Percentiles rank a stretch among this genome's conserved stretches.
phyloP scores from a whole-genome alignment of 2,113 vertebrate genomes.

The Andinoacara biseriatus region DNA sequence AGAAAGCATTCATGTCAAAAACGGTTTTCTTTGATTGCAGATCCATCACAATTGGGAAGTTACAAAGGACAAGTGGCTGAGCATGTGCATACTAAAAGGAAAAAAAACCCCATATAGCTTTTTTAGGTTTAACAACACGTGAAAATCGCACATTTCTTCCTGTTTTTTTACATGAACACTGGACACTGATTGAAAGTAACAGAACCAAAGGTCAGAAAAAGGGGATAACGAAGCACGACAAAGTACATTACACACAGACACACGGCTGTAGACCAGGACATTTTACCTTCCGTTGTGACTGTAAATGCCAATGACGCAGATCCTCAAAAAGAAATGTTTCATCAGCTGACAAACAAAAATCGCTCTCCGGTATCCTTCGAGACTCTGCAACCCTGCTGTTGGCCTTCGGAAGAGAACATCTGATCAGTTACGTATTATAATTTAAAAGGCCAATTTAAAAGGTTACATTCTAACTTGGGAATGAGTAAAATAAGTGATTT shows the following conservation, averaged over 20 bases:
- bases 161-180: neutral
- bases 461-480: neutral
- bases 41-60: conserved; percentile 66
- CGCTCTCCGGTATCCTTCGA: conserved; percentile 3
- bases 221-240: neutral
- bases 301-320: neutral
- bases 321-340: fast-evolving
- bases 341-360: conserved; percentile 23
- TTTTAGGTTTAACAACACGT: fast-evolving
- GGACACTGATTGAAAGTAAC: neutral
- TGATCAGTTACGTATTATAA: fast-evolving
- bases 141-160: neutral
- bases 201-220: fast-evolving
- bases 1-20: neutral
- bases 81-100: neutral
- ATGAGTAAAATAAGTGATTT: neutral
- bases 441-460: neutral
- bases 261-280: neutral
- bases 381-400: conserved; percentile 40
- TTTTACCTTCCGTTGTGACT: neutral
- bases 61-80: conserved; percentile 44
- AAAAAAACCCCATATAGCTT: neutral
- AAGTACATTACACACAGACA: neutral
- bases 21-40: conserved; percentile 46
- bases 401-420: conserved; percentile 25